A percentile compares a stretch with the other conserved stretches of the same genome.
Conservation (phyloP, 2,113 vertebrate species). For the Oncorhynchus tshawytscha region DNA sequence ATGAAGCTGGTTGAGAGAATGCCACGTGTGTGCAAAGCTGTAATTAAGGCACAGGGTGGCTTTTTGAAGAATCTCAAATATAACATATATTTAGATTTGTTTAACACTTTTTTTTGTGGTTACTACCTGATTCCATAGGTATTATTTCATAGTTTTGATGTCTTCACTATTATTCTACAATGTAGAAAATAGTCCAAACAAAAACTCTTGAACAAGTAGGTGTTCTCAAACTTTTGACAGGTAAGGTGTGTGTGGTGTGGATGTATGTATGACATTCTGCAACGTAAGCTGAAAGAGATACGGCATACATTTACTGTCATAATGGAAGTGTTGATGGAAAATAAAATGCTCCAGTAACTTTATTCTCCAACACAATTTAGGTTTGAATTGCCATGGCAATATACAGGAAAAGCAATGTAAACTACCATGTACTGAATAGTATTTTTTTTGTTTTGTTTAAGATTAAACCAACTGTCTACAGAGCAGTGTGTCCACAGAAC, state of each 20-base stretch:
- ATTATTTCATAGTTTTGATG: too few species aligned
- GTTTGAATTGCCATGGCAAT: not conserved
- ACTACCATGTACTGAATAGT: not conserved
- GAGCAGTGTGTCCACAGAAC: not conserved
- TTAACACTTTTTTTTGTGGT: too few species aligned
- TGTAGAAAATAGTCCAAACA: too few species aligned
- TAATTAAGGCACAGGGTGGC: too few species aligned
- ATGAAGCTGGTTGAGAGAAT: too few species aligned
- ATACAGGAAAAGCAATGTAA: not conserved
- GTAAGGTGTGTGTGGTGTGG: not conserved
- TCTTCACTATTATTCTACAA: too few species aligned
- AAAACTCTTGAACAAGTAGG: too few species aligned
- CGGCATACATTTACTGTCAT: not conserved
- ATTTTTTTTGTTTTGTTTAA: not conserved
- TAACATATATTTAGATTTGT: too few species aligned
- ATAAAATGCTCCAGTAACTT: not conserved
- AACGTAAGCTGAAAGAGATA: not conserved
- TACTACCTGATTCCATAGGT: too few species aligned
- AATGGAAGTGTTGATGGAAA: not conserved
- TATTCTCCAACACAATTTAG: not conserved
- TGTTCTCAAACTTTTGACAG: too few species aligned
- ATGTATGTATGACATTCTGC: not conserved
- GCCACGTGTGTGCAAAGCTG: too few species aligned
- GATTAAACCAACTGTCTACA: not conserved
- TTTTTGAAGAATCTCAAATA: too few species aligned